phyloP scores from a whole-genome alignment of 2,888 invertebrate genomes.

The Axea sp. region DNA sequence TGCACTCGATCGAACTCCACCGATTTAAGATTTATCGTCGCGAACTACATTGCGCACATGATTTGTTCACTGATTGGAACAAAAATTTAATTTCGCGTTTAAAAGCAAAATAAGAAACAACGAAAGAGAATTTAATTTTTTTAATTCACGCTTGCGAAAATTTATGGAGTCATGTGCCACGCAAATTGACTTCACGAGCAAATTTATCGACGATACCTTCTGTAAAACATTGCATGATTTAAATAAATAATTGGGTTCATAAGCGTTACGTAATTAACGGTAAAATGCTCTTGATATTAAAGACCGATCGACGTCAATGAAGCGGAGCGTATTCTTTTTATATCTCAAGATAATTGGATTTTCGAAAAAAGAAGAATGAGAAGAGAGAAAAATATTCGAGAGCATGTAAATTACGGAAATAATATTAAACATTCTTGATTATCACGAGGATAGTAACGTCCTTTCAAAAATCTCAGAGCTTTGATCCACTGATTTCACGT shows the following conservation, averaged over 20 bases:
- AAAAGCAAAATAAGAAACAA: too few species aligned
- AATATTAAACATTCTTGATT: slow-evolving; percentile 29
- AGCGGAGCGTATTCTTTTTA: slow-evolving; percentile 13
- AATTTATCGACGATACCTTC: not conserved
- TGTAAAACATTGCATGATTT: not conserved
- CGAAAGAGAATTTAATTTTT: too few species aligned
- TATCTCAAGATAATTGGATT: slow-evolving; percentile 13
- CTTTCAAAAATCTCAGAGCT: slow-evolving; percentile 2
- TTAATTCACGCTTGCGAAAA: not conserved
- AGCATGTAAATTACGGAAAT: slow-evolving; percentile 9
- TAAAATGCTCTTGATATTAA: slow-evolving; percentile 12
- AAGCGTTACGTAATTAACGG: slow-evolving; percentile 9
- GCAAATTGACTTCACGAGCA: not conserved
- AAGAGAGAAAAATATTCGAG: not conserved
- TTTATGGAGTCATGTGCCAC: not conserved
- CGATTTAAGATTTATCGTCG: not conserved
- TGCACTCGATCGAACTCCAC: slow-evolving; percentile 17
- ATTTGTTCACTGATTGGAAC: too few species aligned
- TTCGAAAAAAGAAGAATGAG: slow-evolving; percentile 5
- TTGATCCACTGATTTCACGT: slow-evolving; percentile 1
- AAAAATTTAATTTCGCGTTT: not conserved
- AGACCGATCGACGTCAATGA: slow-evolving; percentile 8
- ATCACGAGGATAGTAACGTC: slow-evolving; percentile 1
- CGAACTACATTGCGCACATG: too few species aligned
- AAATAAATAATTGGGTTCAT: slow-evolving; percentile 6